Base-by-base conservation (phyloP, 2,888 invertebrate species). In the Pristionchus maxplancki region DNA sequence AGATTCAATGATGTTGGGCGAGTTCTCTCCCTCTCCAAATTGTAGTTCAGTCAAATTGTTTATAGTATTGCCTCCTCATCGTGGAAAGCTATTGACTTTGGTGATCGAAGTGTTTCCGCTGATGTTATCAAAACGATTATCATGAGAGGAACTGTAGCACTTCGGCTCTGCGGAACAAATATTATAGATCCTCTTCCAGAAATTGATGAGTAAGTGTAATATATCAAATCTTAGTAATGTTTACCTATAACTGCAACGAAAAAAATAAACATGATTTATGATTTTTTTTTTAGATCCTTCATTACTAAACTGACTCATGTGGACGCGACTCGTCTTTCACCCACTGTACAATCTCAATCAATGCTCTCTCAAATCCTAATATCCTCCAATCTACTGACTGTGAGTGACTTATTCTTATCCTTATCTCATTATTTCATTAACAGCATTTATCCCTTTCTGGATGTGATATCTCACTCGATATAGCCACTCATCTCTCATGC, bases 141-240 rank as follows among this genome's bases (percentile, higher is more conserved):
- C 31, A 20, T 40, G 83, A 83, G 53, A 34, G 83, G 83, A 28
- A 53, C 53, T 15, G 53, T 20, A 28, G 50, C 15, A 20, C 53
- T 83, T 53, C 50, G 83, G 15, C 53, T 83, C 5, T 83, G 83
- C 31, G 83, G 83, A 20, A 83, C 83, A 24, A 83, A 50, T 34
- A 53, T 83, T 24, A 17, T 20, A 6, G 53, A 53, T 31, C 20
- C 67, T 71, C 24, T 64, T 8, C 17, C 31, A 34, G 67, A 71
- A 13, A 71, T 28, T 71, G 37, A 37, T 31, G 37, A 34, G 67
- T 71, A 13, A 71, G 67, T 71, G 31, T 13, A 11, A 28, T 62
- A 24, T 24, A 24, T 15, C 48, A 28, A 81, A 34, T 15, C 11
- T 20, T 34, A 31, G 24, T 6, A 74, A 15, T 1, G 15, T 31